Evolutionary conservation across 2,888 invertebrate genomes (phyloP), one percentile per base, ranked within the genome.

Genomic region (Halictus quadricinctus): DNA sequence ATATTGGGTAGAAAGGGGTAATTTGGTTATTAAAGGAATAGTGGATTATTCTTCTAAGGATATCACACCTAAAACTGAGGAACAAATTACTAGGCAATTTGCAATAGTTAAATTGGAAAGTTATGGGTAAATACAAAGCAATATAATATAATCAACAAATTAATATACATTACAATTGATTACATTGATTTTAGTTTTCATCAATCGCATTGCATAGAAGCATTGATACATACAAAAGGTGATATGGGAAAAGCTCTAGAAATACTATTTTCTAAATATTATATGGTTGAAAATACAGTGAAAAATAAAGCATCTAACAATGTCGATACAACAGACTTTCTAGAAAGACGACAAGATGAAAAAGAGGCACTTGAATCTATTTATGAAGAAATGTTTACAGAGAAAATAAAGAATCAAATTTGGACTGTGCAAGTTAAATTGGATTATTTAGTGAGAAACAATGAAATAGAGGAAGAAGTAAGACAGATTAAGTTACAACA

Each of bases 1-100:
- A 41, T 97, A 96, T 94, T 97, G 97, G 97, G 96, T 97, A 95
- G 97, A 97, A 91, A 95, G 97, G 88, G 97, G 97, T 8, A 97
- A 96, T 90, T 95, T 98, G 15, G 95, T 97, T 15, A 97, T 98
- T 0, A 97, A 97, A 95, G 97, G 97, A 72, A 96, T 96, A 69
- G 96, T 96, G 90, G 96, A 97, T 94, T 97, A 96, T 94, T 97
- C 97, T 0, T 95, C 95, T 48, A 93, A 94, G 46, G 96, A 96
- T 90, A 95, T 95, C 79, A 95, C 95, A 75, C 95, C 96, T 0
- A 93, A 95, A 85, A 95, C 96, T 10, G 96, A 96, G 8, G 96
- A 96, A 46, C 96, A 97, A 81, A 95, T 97, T 81, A 95, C 97
- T 25, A 96, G 96, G 91, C 95, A 96, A 88, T 97, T 97, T 95